Percentiles rank a stretch among this genome's conserved stretches.
Evolutionary conservation across 2,888 invertebrate genomes (phyloP).

Genomic region (Eubasilissa splendida): DNA sequence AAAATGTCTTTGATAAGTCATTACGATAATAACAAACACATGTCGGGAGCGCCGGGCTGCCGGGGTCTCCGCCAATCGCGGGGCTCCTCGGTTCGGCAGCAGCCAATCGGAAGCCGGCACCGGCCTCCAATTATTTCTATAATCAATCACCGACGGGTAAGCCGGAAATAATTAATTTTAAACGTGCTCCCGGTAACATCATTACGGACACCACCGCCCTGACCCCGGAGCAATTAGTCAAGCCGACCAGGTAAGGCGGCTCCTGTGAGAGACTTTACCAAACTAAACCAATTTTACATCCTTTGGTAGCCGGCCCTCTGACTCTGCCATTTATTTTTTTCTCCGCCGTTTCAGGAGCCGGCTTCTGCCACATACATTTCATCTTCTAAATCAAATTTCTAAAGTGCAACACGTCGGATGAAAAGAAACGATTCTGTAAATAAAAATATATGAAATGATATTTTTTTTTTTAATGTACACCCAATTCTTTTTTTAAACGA

Average conservation of each 20-base stretch:
- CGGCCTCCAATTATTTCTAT: conserved; percentile 48
- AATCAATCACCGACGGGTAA: conserved; percentile 53
- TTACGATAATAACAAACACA: conserved; percentile 51
- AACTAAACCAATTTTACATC: conserved; percentile 30
- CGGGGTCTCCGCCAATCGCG: conserved; percentile 9
- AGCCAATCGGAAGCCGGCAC: conserved; percentile 34
- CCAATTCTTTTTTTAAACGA: too few species aligned
- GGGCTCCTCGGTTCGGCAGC: conserved; percentile 3
- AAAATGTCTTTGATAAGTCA: conserved; percentile 51
- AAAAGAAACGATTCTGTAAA: too few species aligned
- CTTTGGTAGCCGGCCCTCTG: not conserved
- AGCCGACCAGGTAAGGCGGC: conserved; percentile 37
- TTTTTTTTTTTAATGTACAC: too few species aligned
- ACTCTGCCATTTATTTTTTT: too few species aligned
- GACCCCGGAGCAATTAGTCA: conserved; percentile 54
- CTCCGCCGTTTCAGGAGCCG: too few species aligned
- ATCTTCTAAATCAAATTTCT: too few species aligned
- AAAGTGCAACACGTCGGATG: too few species aligned
- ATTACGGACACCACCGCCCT: conserved; percentile 52
- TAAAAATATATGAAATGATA: too few species aligned
- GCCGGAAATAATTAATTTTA: conserved; percentile 56
- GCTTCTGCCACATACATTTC: too few species aligned
- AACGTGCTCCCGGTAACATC: conserved; percentile 52
- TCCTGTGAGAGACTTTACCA: conserved; percentile 15
- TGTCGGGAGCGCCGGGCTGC: conserved; percentile 29